phyloP scores from a whole-genome alignment of 2,888 invertebrate species.

The Stenolophus ochropezus region DNA sequence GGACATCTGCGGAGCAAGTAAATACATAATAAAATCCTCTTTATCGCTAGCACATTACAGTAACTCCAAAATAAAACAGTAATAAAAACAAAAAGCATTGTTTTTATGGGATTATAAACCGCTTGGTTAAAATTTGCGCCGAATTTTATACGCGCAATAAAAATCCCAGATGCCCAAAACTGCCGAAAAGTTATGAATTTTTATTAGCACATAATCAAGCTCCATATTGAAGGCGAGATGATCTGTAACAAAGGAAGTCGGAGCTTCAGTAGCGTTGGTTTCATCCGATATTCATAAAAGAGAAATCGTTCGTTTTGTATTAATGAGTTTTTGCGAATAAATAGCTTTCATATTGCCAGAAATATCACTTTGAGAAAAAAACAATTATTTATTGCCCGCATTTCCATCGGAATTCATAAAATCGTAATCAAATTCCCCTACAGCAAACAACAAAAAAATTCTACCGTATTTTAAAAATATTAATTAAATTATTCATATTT shows the following conservation, averaged over 20 bases:
- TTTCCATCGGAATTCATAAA: too few relatives aligned
- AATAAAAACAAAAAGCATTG: slow-evolving; percentile 52
- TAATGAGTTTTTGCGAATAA: background rate
- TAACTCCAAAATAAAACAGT: slow-evolving; percentile 48
- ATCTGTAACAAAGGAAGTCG: background rate
- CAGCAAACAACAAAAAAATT: too few relatives aligned
- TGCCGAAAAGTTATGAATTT: slow-evolving; percentile 45
- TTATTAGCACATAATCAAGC: slow-evolving; percentile 48
- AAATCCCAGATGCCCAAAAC: slow-evolving; percentile 37
- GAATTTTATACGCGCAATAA: slow-evolving; percentile 50
- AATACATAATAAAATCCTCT: slow-evolving; percentile 45
- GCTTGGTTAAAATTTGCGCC: slow-evolving; percentile 48
- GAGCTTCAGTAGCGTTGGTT: background rate
- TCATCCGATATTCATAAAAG: background rate
- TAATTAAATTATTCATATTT: too few relatives aligned
- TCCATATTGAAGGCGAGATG: slow-evolving; percentile 32
- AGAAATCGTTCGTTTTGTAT: background rate
- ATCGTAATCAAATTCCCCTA: too few relatives aligned
- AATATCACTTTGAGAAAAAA: background rate
- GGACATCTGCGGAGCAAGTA: background rate
- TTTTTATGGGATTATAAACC: slow-evolving; percentile 57
- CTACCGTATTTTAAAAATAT: too few relatives aligned
- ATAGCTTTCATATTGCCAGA: background rate
- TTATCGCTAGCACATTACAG: slow-evolving; percentile 37
- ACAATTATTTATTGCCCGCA: too few relatives aligned